A percentile compares a stretch with the other conserved stretches of the same genome.
These are phyloP conservation scores for Odontamblyopus rebecca DNA, from an alignment of 2,797 vertebrate species.

Conservation along the genomic window DNA sequence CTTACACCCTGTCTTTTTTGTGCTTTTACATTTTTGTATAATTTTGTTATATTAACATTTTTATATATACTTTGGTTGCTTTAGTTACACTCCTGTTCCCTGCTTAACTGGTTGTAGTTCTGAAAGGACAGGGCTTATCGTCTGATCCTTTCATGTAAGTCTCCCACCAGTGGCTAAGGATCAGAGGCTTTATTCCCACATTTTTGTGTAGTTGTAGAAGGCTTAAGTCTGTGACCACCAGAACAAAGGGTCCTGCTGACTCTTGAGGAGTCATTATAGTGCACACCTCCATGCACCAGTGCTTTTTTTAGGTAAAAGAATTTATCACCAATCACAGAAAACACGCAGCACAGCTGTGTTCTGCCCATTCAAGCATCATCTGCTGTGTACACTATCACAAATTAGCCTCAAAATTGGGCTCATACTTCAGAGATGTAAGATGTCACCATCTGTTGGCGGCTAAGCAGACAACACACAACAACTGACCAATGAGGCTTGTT, in stretches of 20 bases:
- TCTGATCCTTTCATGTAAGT: slow-evolving; percentile 9
- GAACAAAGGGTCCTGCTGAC: slow-evolving; percentile 18
- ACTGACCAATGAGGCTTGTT: slow-evolving; percentile 31
- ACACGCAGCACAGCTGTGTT: background rate
- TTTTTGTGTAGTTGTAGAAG: slow-evolving; percentile 1
- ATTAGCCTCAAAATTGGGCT: background rate
- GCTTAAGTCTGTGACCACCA: slow-evolving; percentile 7
- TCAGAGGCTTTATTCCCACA: slow-evolving; percentile 9
- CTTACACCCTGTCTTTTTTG: background rate
- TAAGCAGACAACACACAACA: slow-evolving; percentile 18
- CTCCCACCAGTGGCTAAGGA: slow-evolving; percentile 4
- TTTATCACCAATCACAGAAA: background rate
- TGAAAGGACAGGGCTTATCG: slow-evolving; percentile 1
- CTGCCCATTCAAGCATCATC: background rate
- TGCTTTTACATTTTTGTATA: background rate
- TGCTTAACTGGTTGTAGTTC: background rate
- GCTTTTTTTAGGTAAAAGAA: background rate
- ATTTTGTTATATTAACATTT: background rate
- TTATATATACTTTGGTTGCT: background rate
- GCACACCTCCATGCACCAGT: background rate
- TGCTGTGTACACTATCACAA: background rate
- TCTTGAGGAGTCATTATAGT: slow-evolving; percentile 18
- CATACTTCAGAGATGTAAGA: background rate
- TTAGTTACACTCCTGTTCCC: background rate
- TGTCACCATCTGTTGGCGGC: slow-evolving; percentile 48